Evolutionary conservation across 1,140 invertebrate genomes (phyloP), one percentile per base, ranked within the genome.

Genomic region (Nephotettix cincticeps): DNA sequence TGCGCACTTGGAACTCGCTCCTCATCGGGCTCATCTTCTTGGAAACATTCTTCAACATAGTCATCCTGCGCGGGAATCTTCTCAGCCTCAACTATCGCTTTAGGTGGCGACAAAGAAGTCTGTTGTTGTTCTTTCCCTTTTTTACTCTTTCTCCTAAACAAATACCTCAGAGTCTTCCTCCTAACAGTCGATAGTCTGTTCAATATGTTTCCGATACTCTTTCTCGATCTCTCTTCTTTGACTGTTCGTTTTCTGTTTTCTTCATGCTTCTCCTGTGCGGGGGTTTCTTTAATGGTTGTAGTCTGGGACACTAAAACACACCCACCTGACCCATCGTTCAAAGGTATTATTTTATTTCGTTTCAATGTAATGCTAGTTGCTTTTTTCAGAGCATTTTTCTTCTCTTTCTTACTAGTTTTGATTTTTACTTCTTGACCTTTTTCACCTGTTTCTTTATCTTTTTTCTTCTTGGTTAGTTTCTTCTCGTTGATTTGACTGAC

Each of bases 11-110:
- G 17, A 6, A 51, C 47, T 9, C 6, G 21, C 6, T 23, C 17
- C 6, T 4, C 3, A 27, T 61, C 56, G 6, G 36, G 36, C 21
- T 54, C 47, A 19, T 54, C 47, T 29, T 61, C 56, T 61, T 61
- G 56, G n/a, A 61, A 61, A 29, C 21, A 6, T 25, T 61, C 56
- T 29, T 61, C 56, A n/a, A 61, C 23, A 61, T 27, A 61, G 25
- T 61, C 56, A 13, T 61, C 56, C n/a, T 61, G 56, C 2, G 56
- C 23, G 4, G 56, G 56, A 6, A 61, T 61, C 21, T 61, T 29
- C 23, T 61, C 56, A 28, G 6, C 25, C 25, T 28, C 56, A 11
- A 23, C 23, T 6, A 54, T n/a, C 9, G 25, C 4, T 27, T 25
- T 61, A 27, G 13, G 14, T 14, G 2, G 4, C 21, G 56, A 6